Percentiles rank a stretch among this genome's conserved stretches.
phyloP scores from a whole-genome alignment of 2,113 vertebrate genomes.

The Pleuronectes platessa region DNA sequence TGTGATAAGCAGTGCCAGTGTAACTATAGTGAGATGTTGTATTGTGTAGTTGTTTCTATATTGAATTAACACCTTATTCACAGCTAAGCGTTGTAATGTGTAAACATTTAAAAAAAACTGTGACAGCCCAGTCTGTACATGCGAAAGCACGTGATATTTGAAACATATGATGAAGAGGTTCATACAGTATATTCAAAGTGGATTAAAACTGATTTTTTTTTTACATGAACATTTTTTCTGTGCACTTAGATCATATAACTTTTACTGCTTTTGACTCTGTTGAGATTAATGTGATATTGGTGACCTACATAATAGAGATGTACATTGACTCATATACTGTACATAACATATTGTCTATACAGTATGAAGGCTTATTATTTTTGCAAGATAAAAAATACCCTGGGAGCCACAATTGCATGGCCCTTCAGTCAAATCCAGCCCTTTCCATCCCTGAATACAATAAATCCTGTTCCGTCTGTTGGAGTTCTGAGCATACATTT shows the following conservation, averaged over 20 bases:
- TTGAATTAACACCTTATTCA: neutral
- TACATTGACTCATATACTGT: neutral
- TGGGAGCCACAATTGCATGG: neutral
- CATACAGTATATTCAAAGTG: too few species aligned
- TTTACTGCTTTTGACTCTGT: too few species aligned
- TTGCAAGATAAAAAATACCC: slow-evolving; percentile 4
- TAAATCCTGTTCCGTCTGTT: slow-evolving; percentile 23
- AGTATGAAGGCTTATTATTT: neutral
- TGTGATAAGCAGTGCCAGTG: neutral
- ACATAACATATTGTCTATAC: neutral
- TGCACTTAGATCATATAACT: too few species aligned
- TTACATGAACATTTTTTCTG: too few species aligned
- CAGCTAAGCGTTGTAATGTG: too few species aligned
- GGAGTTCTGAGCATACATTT: slow-evolving; percentile 37
- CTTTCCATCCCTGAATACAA: slow-evolving; percentile 1
- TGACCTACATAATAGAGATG: neutral
- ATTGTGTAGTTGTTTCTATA: neutral
- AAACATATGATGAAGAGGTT: too few species aligned
- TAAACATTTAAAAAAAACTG: too few species aligned
- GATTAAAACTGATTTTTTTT: too few species aligned
- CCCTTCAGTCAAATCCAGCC: neutral
- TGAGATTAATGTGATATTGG: too few species aligned
- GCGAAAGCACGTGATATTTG: too few species aligned
- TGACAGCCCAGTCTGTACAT: too few species aligned
- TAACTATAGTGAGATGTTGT: neutral